Base-by-base conservation (phyloP, 2,113 vertebrate species). In the Melierax canorus region DNA sequence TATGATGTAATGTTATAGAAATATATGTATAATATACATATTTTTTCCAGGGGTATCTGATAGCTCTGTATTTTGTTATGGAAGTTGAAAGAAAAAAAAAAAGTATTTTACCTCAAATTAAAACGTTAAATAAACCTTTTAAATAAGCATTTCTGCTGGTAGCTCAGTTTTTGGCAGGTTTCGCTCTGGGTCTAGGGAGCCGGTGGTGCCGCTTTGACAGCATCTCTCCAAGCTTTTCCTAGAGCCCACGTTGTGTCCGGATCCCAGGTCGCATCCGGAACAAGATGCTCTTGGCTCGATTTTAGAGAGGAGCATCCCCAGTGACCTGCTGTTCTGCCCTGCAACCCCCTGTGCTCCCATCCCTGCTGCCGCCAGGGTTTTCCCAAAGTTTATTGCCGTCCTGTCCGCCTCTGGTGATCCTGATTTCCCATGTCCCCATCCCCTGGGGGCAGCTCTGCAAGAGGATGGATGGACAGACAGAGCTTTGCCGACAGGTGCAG, bases 21-120 rank as follows among this genome's bases (percentile, higher is more conserved):
- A 98, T 98, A 97, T 98, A 98, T 98, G 98, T 98, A 98, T 98
- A 98, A 98, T 98, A 98, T 98, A 98, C 98, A 98, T 98, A 98
- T 98, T 98, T 98, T 98, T 98, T 81, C 98, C 98, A 97, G 98
- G 98, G 98, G 98, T 98, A 97, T 98, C 97, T 97, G 97, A 98
- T 98, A 98, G 98, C 97, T 98, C 97, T 98, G 98, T 98, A 98
- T 98, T 98, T 98, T 98, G 98, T 98, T 98, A 98, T 98, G 98
- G 97, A 98, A 98, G 98, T 98, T 96, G 97, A 97, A 97, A 98
- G 95, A 84, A 92, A 85, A 97, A 74, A 94, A 97, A 92, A 95
- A 97, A 98, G 95, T 98, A 98, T 98, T 98, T 98, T 98, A 98
- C 98, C 98, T 98, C 97, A 97, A 98, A 97, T 98, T 98, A 94